phyloP scores from a whole-genome alignment of 2,888 invertebrate species.

The Lycocerus yunnanus region DNA sequence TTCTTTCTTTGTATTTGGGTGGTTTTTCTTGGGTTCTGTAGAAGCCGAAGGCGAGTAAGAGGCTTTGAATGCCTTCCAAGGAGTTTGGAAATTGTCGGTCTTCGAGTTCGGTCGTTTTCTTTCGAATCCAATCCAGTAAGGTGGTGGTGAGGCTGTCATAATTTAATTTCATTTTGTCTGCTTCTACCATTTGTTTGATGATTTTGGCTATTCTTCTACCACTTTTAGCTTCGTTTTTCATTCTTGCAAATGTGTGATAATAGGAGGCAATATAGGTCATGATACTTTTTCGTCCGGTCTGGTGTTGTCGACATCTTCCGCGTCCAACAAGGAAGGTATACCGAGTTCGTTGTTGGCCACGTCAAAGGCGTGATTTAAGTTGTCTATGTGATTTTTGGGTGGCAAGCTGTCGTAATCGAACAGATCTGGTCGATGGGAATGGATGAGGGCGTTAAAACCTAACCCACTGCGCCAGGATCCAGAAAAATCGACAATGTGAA shows the following conservation, averaged over 20 bases:
- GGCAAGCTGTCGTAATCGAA: slow-evolving; percentile 85
- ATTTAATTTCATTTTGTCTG: slow-evolving; percentile 87
- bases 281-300: slow-evolving; percentile 97
- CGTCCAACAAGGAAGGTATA: slow-evolving; percentile 90
- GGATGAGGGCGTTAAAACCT: slow-evolving; percentile 98
- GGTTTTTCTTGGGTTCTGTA: slow-evolving; percentile 98
- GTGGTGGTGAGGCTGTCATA: slow-evolving; percentile 85
- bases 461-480: slow-evolving; percentile 96
- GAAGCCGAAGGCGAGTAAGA: slow-evolving; percentile 88
- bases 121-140: slow-evolving; percentile 91
- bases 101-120: slow-evolving; percentile 81
- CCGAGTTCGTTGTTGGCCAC: slow-evolving; percentile 91
- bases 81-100: slow-evolving; percentile 91
- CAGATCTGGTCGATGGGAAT: slow-evolving; percentile 95
- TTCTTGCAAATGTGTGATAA: slow-evolving; percentile 98
- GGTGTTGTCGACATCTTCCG: slow-evolving; percentile 93
- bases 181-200: slow-evolving; percentile 93
- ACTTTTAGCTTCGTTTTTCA: slow-evolving; percentile 98
- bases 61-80: slow-evolving; percentile 90
- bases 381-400: slow-evolving; percentile 85
- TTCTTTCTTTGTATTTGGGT: slow-evolving; percentile 95
- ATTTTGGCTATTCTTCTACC: slow-evolving; percentile 97
- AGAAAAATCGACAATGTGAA: slow-evolving; percentile 87
- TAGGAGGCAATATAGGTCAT: slow-evolving; percentile 99
- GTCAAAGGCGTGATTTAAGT: slow-evolving; percentile 97